Evolutionary conservation across 2,888 invertebrate genomes (phyloP), one percentile per base, ranked within the genome.

Genomic region (Oscheius myriophilus): DNA sequence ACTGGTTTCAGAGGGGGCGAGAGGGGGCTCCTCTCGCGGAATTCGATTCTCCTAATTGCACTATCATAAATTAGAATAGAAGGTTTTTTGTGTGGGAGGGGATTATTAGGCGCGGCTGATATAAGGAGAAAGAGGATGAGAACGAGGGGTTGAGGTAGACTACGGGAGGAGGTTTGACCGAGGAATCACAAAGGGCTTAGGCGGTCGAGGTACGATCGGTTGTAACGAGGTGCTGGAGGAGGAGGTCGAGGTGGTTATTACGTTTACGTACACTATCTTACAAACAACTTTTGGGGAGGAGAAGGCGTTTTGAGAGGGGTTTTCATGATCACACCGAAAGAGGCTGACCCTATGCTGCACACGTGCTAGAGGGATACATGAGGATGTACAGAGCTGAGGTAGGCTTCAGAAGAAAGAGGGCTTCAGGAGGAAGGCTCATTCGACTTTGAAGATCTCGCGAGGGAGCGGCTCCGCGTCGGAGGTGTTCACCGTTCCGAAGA

Each of bases 391-490:
- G 49, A 9, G 49, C 4, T 49, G 49, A 49, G 49, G 49, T 49
- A 49, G 23, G 39, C 39, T 18, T 46, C 41, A n/a, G n/a, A n/a
- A n/a, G n/a, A n/a, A n/a, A n/a, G 11, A n/a, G 49, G 21, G 33
- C 12, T 18, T 21, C 18, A 12, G 21, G 51, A n/a, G 52, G 46
- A n/a, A 43, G 16, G 54, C 14, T 39, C 59, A 67, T 53, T 67
- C 67, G 18, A 67, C 67, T 61, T 80, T 78, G 78, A 83, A 84
- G 71, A 84, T 82, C 65, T 84, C 84, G 63, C 73, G 73, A 23
- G 83, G 82, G 23, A 84, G 71, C 16, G 75, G 72, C 54, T 81
- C 84, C 16, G 79, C 78, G 62, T 82, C 80, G 25, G 69, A 61
- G n/a, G 75, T 54, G 42, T 79, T 75, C 6, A 83, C 81, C 7